Percentiles rank a stretch among this genome's conserved stretches.
Evolutionary conservation across 2,113 vertebrate genomes (phyloP).

Genomic region (Ploceus nigricollis): DNA sequence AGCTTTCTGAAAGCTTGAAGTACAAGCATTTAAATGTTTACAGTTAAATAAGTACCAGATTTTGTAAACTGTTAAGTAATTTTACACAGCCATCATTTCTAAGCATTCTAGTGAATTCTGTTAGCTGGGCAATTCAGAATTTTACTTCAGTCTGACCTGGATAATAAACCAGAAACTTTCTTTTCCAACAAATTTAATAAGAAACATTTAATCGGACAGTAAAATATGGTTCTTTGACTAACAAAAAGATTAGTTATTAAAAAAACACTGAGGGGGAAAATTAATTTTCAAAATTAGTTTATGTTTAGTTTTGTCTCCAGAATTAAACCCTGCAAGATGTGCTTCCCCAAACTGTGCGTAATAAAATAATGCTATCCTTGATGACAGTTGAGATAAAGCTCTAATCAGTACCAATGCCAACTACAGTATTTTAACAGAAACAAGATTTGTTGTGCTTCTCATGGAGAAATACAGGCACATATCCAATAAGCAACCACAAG

Average conservation of each 20-base stretch:
- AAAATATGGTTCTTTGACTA: neutral
- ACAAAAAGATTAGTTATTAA: neutral
- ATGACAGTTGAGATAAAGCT: neutral
- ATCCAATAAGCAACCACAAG: neutral
- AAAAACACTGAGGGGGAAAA: neutral
- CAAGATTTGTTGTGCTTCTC: neutral
- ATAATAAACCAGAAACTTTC: neutral
- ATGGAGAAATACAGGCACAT: neutral
- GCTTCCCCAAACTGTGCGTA: neutral
- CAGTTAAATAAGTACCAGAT: neutral
- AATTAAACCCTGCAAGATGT: neutral
- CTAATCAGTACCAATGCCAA: neutral
- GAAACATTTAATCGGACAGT: neutral
- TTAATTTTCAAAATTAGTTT: rapidly evolving
- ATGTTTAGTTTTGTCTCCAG: neutral
- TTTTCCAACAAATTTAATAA: neutral
- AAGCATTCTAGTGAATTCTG: neutral
- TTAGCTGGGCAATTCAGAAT: neutral
- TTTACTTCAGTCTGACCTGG: neutral
- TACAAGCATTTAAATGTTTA: neutral
- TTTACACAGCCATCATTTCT: neutral
- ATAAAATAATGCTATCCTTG: neutral
- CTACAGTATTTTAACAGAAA: neutral
- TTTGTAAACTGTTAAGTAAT: neutral
- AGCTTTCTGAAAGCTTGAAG: neutral